Conservation (phyloP, 2,888 invertebrate species). For the Nezara viridula region DNA sequence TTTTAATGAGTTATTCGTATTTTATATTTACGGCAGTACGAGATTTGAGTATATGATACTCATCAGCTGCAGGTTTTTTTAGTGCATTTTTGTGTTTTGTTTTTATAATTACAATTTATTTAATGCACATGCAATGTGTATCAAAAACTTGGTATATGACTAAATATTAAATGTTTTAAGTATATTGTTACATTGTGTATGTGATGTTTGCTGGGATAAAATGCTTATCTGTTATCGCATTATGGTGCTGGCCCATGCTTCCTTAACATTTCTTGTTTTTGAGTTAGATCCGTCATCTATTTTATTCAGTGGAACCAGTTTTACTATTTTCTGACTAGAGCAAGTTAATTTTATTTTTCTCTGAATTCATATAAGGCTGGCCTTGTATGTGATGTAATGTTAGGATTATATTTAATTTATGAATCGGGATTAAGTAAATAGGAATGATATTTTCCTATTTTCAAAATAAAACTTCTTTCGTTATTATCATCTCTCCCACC, state of each 20-base stretch:
- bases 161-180: slow-evolving; percentile 53
- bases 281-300: not conserved
- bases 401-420: not conserved
- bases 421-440: not conserved
- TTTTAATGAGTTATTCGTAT: slow-evolving; percentile 53
- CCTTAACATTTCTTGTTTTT: slow-evolving; percentile 50
- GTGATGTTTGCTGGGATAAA: slow-evolving; percentile 55
- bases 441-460: not conserved
- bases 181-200: slow-evolving; percentile 46
- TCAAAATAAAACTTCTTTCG: not conserved
- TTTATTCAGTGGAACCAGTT: not conserved
- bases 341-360: not conserved
- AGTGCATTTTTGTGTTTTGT: slow-evolving; percentile 61
- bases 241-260: slow-evolving; percentile 55
- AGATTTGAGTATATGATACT: slow-evolving; percentile 60
- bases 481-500: not conserved
- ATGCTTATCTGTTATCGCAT: slow-evolving; percentile 43
- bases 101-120: slow-evolving; percentile 38
- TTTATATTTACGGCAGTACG: slow-evolving; percentile 50
- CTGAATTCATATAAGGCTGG: not conserved
- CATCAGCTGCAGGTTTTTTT: slow-evolving; percentile 62
- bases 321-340: slow-evolving; percentile 2
- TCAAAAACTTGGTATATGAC: slow-evolving; percentile 29
- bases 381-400: not conserved
- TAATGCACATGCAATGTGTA: not conserved